Conservation (phyloP, 2,113 vertebrate species). For the Coracopsis vasa region DNA sequence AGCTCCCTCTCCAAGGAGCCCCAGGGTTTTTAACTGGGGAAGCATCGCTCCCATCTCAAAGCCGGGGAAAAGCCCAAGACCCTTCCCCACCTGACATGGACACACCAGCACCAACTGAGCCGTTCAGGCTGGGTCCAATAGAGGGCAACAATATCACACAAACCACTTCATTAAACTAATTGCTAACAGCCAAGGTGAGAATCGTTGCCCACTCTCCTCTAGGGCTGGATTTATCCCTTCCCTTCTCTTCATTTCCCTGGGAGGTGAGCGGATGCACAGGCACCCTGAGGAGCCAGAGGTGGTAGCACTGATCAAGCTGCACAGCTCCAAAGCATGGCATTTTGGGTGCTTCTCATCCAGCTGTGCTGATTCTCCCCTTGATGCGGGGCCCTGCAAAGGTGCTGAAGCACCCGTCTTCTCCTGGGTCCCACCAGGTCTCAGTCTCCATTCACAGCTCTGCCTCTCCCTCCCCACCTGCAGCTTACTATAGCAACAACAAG, state of each 20-base stretch:
- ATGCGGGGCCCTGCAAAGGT: background rate
- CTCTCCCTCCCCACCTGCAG: background rate
- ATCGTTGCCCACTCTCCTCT: background rate
- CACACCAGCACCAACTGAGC: background rate
- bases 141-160: conserved; percentile 47
- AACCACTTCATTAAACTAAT: conserved; percentile 1
- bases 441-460: background rate
- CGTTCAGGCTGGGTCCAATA: conserved; percentile 44
- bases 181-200: background rate
- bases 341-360: background rate
- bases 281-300: accelerated
- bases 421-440: background rate
- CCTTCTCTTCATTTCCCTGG: background rate
- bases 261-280: accelerated
- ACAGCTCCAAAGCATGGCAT: accelerated
- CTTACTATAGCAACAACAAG: background rate
- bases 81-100: background rate
- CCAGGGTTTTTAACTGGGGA: background rate
- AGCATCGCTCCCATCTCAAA: background rate
- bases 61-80: background rate
- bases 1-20: background rate
- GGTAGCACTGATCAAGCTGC: background rate
- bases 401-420: too few relatives aligned
- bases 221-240: background rate
- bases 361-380: background rate